A percentile compares a stretch with the other conserved stretches of the same genome.
phyloP scores from a whole-genome alignment of 2,797 vertebrate genomes.

The Enteromius unitaeniatus region DNA sequence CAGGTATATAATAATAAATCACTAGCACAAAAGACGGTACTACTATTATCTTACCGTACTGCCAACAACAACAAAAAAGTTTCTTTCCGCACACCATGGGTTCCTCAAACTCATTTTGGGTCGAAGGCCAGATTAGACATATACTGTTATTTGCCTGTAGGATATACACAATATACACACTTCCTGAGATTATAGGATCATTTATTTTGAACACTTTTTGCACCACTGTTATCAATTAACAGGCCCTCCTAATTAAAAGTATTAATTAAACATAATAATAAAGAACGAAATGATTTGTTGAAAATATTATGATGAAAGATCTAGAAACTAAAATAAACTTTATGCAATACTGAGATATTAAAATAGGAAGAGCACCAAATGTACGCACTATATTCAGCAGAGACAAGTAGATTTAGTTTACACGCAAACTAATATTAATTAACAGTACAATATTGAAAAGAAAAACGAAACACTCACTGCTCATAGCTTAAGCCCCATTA shows the following conservation, averaged over 20 bases:
- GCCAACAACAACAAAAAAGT: neutral
- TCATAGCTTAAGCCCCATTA: neutral
- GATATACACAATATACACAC: neutral
- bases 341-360: neutral
- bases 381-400: neutral
- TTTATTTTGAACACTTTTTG: no score
- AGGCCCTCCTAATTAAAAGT: no score
- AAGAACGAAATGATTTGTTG: no score
- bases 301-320: no score
- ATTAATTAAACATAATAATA: no score
- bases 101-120: neutral
- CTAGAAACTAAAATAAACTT: neutral
- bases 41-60: neutral
- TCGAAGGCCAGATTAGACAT: neutral
- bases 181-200: neutral
- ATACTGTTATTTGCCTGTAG: neutral
- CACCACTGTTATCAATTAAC: no score
- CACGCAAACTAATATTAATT: slow-evolving; percentile 3
- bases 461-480: neutral
- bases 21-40: neutral
- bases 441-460: neutral
- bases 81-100: neutral
- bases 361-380: neutral
- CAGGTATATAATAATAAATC: neutral
- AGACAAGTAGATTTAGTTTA: neutral